Conservation (phyloP, 2,888 invertebrate genomes). For the Allygus modestus region DNA sequence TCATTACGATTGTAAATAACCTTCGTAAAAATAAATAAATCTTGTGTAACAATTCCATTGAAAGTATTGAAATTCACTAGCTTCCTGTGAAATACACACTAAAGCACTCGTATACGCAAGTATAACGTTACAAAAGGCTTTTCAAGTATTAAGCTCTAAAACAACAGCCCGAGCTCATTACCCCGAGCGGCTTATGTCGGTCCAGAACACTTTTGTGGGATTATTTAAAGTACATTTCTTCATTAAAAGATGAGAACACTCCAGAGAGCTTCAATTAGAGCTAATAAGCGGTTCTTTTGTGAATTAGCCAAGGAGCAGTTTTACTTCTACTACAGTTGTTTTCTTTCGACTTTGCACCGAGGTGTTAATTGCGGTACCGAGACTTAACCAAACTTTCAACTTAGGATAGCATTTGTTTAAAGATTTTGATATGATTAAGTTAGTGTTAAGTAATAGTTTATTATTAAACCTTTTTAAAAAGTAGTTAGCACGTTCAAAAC, state of each 20-base stretch:
- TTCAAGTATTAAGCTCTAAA: conserved; percentile 21
- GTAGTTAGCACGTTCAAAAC: no score
- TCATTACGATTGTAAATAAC: no score
- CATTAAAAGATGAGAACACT: conserved; percentile 43
- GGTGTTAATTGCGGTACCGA: no score
- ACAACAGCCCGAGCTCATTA: conserved; percentile 31
- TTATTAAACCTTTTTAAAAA: no score
- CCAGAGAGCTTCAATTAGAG: neutral
- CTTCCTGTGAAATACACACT: neutral
- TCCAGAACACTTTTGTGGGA: conserved; percentile 42
- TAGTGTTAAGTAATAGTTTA: no score
- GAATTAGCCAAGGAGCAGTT: neutral
- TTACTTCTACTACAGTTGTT: neutral
- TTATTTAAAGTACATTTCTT: conserved; percentile 45
- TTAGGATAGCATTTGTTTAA: no score
- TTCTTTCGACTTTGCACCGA: no score
- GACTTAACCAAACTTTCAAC: no score
- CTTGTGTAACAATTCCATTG: no score
- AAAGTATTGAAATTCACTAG: no score
- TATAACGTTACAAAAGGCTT: conserved; percentile 21
- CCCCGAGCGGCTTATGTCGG: conserved; percentile 10
- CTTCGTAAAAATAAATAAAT: no score
- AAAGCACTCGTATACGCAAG: neutral
- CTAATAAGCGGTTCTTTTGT: conserved; percentile 15
- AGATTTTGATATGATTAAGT: no score